Base-by-base conservation (phyloP, 1,140 invertebrate genomes). In the Sycophaga agraensis region DNA sequence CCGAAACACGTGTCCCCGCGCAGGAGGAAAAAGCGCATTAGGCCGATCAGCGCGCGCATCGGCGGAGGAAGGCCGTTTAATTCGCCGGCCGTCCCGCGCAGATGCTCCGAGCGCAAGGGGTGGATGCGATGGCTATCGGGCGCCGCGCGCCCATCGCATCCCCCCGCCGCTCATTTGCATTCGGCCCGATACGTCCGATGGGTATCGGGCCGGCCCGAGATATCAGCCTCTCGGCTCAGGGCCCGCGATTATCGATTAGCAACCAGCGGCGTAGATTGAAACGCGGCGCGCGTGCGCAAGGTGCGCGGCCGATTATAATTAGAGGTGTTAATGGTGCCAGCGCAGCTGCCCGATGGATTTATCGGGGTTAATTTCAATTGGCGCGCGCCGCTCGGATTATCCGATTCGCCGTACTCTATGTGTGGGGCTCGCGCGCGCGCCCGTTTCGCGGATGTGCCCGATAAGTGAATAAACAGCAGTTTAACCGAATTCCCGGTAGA, bases 261-360 rank as follows among this genome's bases (percentile, higher is more conserved):
- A 28, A 16, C 26, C 16, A 31, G 34, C 19, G n/a, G n/a, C n/a
- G n/a, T n/a, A 31, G 9, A 31, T 31, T 49, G 19, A 31, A 48
- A 49, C 12, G n/a, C n/a, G 46, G 19, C 17, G 12, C 19, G 21
- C 35, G 50, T 14, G 4, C 50, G 3, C 21, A 17, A 16, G 9
- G 35, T 12, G 6, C 19, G 49, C 19, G n/a, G n/a, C n/a, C n/a
- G n/a, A n/a, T n/a, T n/a, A 14, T 35, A 51, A 51, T 51, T 51
- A 51, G 34, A 51, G 49, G 31, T 51, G 49, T 22, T 51, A 51
- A 51, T 51, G 49, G 9, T 9, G n/a, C n/a, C n/a, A n/a, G n/a
- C 0, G 34, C 24, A 49, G 26, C n/a, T n/a, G n/a, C n/a, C n/a
- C n/a, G n/a, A n/a, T n/a, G n/a, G n/a, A n/a, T n/a, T n/a, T n/a